Evolutionary conservation across 2,113 vertebrate genomes (phyloP), one percentile per base, ranked within the genome.

Genomic region (Phylloscopus trochiloides): DNA sequence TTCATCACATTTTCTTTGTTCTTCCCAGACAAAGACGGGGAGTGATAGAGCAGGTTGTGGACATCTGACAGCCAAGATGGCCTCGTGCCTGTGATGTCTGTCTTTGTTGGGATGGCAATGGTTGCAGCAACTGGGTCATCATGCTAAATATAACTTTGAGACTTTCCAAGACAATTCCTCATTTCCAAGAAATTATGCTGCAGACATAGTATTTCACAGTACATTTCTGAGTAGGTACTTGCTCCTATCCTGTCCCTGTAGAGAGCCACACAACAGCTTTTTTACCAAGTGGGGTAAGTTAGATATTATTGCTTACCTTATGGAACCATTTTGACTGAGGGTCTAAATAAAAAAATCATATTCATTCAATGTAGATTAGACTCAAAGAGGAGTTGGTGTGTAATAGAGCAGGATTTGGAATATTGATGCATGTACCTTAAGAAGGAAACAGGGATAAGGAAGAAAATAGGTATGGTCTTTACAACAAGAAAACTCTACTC

Each of bases 401-500:
- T 36, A 38, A 24, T 10, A 50, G 15, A 50, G 6, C 7, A 34
- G 10, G 26, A 45, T 74, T 52, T 88, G 32, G 8, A 80, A 77
- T 47, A 58, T 1, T 17, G 5, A 26, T 40, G 4, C 38, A 15
- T 43, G 7, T 4, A 55, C 38, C 36, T 29, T 42, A 77, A 63
- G 28, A 85, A 73, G n/a, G 51, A 91, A 78, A 71, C 9, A 74
- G 5, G 17, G 9, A 32, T 55, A 55, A 77, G 4, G 32, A 77
- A 75, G 21, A 65, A 68, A 88, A 68, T 38, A 84, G 10, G 7
- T 55, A 62, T 48, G 24, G 17, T 42, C 34, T 68, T 61, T 84
- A 72, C 61, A 89, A 48, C 15, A 63, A 96, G 51, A 40, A 79
- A 93, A 72, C 16, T 80, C 32, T 78, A 11, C 50, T 54, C 59